phyloP scores from a whole-genome alignment of 2,797 vertebrate species.

The Pangasius macronema region DNA sequence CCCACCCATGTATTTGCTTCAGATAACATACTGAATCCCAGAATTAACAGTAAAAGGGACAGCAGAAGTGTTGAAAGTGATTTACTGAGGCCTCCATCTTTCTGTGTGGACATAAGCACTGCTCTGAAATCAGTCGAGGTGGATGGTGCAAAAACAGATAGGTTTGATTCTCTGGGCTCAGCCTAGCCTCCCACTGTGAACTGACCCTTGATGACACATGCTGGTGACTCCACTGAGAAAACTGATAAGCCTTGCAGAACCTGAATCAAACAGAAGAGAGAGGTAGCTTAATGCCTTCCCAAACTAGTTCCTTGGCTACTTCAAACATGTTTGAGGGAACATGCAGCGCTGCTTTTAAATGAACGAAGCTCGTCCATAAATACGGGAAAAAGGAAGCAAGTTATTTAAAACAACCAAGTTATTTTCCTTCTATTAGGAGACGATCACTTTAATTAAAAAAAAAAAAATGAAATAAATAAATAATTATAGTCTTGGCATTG shows the following conservation, averaged over 20 bases:
- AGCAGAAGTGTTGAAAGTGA: slow-evolving; percentile 40
- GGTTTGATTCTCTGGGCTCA: slow-evolving; percentile 68
- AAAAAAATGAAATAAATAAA: background rate
- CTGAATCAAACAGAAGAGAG: slow-evolving; percentile 60
- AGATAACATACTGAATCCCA: slow-evolving; percentile 34
- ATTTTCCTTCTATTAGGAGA: slow-evolving; percentile 15
- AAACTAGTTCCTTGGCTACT: slow-evolving; percentile 37
- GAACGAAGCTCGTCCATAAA: slow-evolving; percentile 4
- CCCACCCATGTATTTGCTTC: slow-evolving; percentile 5
- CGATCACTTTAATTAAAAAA: background rate
- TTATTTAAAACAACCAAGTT: background rate
- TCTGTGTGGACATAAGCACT: slow-evolving; percentile 44
- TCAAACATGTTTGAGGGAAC: slow-evolving; percentile 37
- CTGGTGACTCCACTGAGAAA: slow-evolving; percentile 69
- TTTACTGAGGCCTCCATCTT: slow-evolving; percentile 34
- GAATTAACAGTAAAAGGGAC: slow-evolving; percentile 25
- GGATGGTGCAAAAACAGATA: slow-evolving; percentile 74
- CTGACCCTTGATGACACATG: slow-evolving; percentile 78
- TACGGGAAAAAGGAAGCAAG: background rate
- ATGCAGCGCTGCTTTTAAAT: slow-evolving; percentile 21
- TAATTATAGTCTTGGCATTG: slow-evolving; percentile 1
- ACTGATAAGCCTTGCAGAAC: slow-evolving; percentile 70
- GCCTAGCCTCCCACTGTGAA: slow-evolving; percentile 66
- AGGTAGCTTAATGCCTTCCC: slow-evolving; percentile 60
- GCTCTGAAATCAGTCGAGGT: slow-evolving; percentile 50